Evolutionary conservation across 2,888 invertebrate genomes (phyloP), one percentile per base, ranked within the genome.

Genomic region (Itoplectis maculator): DNA sequence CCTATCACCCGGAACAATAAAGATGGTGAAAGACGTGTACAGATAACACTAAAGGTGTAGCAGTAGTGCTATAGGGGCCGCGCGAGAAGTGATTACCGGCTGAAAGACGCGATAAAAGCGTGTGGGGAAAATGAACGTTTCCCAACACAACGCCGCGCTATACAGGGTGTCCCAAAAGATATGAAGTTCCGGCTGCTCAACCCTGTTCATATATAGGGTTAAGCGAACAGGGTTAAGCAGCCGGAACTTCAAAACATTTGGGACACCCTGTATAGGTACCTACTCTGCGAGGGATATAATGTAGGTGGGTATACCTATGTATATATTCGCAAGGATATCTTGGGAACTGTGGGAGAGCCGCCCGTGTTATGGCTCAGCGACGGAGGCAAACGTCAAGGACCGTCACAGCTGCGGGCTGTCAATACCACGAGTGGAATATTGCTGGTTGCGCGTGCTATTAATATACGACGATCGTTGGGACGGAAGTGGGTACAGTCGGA

Each of bases 401-500:
- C 56, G 70, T 70, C 42, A 42, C 54, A 51, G 40, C 35, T 15
- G 56, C 7, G 45, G 23, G 56, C 42, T 56, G 56, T 56, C 56
- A 56, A 70, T 70, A 70, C 40, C 20, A 37, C 68, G 70, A 68
- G 37, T 9, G 6, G 68, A 40, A 40, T 56, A 51, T 40, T 56
- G 15, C 56, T n/a, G 40, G 13, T 56, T 23, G 40, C 40, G 42
- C 9, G 66, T 29, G 54, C 51, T 69, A 69, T 69, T 69, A 69
- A 69, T 78, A 78, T 47, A 63, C 77, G 68, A 63, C 77, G 68
- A 70, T 75, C 42, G 82, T 75, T 74, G 70, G 74, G 74, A 82
- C 82, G 82, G 82, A 82, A 79, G 78, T 68, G 69, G 56, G 69
- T 70, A 81, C 69, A 69, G 78, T 74, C 78, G 70, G 54, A 74